Percentiles rank a stretch among this genome's conserved stretches.
These are phyloP conservation scores for Atta cephalotes DNA, from an alignment of 1,140 invertebrate genomes.

Conservation along the genomic window DNA sequence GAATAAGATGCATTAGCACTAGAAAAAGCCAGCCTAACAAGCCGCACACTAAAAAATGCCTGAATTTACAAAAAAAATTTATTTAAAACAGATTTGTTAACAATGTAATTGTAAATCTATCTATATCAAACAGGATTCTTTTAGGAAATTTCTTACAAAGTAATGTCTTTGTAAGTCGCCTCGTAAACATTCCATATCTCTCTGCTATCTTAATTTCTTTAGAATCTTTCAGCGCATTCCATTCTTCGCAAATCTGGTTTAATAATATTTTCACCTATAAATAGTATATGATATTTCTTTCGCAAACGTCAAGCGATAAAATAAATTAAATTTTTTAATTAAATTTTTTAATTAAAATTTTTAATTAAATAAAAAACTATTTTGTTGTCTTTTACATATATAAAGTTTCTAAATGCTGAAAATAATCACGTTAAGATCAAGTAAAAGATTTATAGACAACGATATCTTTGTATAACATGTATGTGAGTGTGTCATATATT, in stretches of 20 bases:
- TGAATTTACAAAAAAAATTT: conserved; percentile 15
- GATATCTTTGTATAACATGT: no score
- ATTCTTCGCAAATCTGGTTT: conserved; percentile 10
- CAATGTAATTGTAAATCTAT: neutral
- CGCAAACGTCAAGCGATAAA: neutral
- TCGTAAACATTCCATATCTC: conserved; percentile 10
- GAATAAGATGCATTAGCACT: neutral
- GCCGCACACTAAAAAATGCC: conserved; percentile 13
- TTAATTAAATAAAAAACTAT: neutral
- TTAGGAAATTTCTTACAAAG: conserved; percentile 10
- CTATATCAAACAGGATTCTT: neutral
- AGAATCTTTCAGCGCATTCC: conserved; percentile 20
- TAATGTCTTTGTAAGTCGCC: neutral
- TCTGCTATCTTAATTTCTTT: conserved; percentile 22
- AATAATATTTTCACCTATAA: neutral
- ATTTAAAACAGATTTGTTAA: neutral
- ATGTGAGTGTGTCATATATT: neutral
- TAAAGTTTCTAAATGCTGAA: neutral
- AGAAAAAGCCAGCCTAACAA: neutral
- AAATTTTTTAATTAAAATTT: no score
- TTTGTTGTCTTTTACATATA: neutral
- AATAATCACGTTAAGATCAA: neutral
- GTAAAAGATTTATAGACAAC: neutral
- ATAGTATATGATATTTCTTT: neutral
- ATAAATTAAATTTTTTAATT: neutral